Conservation (phyloP, 2,113 vertebrate genomes). For the Gadus chalcogrammus region DNA sequence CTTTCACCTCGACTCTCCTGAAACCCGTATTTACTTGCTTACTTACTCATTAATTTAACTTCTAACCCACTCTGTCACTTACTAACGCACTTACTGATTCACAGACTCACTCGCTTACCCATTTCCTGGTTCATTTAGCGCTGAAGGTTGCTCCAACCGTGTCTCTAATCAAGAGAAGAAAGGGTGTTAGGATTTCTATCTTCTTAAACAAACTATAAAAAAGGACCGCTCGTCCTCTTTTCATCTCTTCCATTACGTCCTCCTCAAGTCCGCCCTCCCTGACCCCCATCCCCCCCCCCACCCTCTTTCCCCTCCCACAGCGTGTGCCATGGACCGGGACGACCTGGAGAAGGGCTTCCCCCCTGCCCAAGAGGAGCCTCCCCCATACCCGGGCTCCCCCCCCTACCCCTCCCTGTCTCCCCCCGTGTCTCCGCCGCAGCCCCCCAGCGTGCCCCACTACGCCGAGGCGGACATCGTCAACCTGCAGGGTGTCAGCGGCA, state of each 20-base stretch:
- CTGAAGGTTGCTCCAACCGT: neutral
- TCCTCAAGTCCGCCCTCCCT: no score
- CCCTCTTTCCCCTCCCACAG: constrained; percentile 54
- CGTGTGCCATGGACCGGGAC: constrained; percentile 78
- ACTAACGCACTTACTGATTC: constrained; percentile 20
- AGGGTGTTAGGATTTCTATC: no score
- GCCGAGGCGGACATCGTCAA: constrained; percentile 92
- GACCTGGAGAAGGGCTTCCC: constrained; percentile 74
- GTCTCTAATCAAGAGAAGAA: neutral
- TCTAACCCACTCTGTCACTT: neutral
- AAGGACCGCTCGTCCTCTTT: no score
- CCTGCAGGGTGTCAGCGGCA: constrained; percentile 87
- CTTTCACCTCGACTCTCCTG: constrained; percentile 9
- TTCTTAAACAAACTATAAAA: no score
- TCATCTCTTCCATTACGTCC: no score
- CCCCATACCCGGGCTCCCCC: constrained; percentile 75
- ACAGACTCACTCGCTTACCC: constrained; percentile 20
- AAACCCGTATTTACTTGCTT: constrained; percentile 14
- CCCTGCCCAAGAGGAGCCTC: constrained; percentile 62
- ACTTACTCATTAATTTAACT: neutral
- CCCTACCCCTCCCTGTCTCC: constrained; percentile 71
- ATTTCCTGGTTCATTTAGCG: constrained; percentile 11
- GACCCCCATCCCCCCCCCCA: constrained; percentile 19
- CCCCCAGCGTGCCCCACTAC: constrained; percentile 87
- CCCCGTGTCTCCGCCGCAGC: constrained; percentile 66